Evolutionary conservation across 2,888 invertebrate species (phyloP).

Genomic region (Zonitis immaculata): DNA sequence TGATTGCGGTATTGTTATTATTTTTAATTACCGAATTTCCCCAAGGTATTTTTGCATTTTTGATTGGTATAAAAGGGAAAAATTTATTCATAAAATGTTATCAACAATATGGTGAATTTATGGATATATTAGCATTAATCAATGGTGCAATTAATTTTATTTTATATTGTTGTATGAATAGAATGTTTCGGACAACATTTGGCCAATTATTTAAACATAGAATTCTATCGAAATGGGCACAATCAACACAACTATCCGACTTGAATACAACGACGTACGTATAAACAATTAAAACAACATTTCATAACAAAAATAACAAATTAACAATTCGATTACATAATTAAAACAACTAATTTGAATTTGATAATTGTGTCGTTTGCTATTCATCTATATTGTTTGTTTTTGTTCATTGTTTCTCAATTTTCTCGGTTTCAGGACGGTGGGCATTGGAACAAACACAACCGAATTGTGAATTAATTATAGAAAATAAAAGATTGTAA

Average conservation of each 20-base stretch:
- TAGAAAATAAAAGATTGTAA: background rate
- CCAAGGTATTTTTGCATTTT: constrained; percentile 56
- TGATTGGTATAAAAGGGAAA: constrained; percentile 60
- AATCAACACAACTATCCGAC: constrained; percentile 55
- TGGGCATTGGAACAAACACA: constrained; percentile 20
- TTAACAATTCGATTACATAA: background rate
- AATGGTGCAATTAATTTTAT: constrained; percentile 93
- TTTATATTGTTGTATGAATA: constrained; percentile 89
- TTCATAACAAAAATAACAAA: background rate
- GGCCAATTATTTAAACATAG: constrained; percentile 65
- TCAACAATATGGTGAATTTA: constrained; percentile 73
- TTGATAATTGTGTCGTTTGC: background rate
- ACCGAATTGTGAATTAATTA: constrained; percentile 21
- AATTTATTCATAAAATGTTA: constrained; percentile 79
- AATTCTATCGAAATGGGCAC: constrained; percentile 57
- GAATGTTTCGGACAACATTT: constrained; percentile 83
- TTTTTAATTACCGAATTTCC: constrained; percentile 89
- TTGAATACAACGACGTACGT: constrained; percentile 65
- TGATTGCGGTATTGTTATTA: constrained; percentile 78
- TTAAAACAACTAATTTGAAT: background rate
- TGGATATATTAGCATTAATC: constrained; percentile 84
- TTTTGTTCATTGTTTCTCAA: constrained; percentile 7
- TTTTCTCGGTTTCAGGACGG: constrained; percentile 23
- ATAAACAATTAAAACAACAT: too few relatives aligned
- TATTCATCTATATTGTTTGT: background rate